Evolutionary conservation across 2,888 invertebrate genomes (phyloP).

Genomic region (Strigamia maritima): DNA sequence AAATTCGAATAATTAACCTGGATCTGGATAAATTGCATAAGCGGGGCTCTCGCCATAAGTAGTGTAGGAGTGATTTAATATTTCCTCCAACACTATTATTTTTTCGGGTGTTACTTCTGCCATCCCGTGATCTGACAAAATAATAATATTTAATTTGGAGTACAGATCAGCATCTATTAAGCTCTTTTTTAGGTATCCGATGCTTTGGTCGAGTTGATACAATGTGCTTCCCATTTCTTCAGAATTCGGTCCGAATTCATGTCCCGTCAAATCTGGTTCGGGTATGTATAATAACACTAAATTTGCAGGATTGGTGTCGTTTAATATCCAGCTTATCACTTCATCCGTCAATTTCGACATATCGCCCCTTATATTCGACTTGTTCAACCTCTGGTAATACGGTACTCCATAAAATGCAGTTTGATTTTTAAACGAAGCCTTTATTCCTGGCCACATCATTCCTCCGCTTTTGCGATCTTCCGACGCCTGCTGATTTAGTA

Average conservation of each 20-base stretch:
- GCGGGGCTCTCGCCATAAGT: constrained; percentile 60
- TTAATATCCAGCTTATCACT: constrained; percentile 61
- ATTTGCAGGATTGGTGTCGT: constrained; percentile 63
- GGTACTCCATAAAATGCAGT: constrained; percentile 48
- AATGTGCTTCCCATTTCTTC: constrained; percentile 47
- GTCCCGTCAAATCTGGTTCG: constrained; percentile 65
- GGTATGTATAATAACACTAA: constrained; percentile 67
- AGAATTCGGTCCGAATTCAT: constrained; percentile 59
- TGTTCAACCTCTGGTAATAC: constrained; percentile 50
- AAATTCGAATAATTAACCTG: constrained; percentile 51
- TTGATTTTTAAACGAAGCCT: constrained; percentile 56
- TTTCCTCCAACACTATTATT: constrained; percentile 60
- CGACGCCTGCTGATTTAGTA: constrained; percentile 37
- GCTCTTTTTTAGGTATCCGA: constrained; percentile 58
- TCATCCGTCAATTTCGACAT: constrained; percentile 58
- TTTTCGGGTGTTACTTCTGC: constrained; percentile 56
- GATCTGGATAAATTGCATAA: constrained; percentile 61
- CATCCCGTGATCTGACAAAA: constrained; percentile 74
- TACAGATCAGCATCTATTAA: constrained; percentile 57
- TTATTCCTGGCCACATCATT: constrained; percentile 69
- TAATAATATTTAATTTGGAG: constrained; percentile 62
- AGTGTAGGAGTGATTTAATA: constrained; percentile 55
- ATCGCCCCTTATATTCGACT: constrained; percentile 55
- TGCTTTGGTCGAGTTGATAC: constrained; percentile 55
- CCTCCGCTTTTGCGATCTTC: constrained; percentile 56